Percentiles rank a stretch among this genome's conserved stretches.
These are phyloP conservation scores for Phlogophora meticulosa DNA, from an alignment of 2,888 invertebrate genomes.

Conservation along the genomic window DNA sequence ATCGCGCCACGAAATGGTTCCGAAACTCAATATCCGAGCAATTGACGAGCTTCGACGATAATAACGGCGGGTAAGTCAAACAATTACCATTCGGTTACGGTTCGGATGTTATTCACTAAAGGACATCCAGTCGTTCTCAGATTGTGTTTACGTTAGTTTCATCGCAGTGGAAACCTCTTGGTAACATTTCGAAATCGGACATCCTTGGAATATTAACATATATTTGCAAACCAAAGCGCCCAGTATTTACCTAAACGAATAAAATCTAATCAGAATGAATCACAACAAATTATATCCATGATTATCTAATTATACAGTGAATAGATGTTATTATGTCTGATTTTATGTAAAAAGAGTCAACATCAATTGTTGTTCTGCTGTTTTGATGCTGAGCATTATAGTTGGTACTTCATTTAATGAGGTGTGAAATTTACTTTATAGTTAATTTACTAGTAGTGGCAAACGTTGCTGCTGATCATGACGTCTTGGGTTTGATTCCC, in stretches of 20 bases:
- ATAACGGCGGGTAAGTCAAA: background rate
- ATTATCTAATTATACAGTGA: conserved; percentile 30
- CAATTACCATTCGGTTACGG: conserved; percentile 10
- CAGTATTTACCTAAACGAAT: conserved; percentile 4
- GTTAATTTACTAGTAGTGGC: too few relatives aligned
- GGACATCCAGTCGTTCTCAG: conserved; percentile 32
- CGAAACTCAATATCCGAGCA: conserved; percentile 18
- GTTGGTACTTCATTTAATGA: background rate
- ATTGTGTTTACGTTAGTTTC: conserved; percentile 19
- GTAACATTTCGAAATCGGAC: conserved; percentile 35
- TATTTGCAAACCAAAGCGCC: conserved; percentile 37
- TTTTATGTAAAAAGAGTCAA: background rate
- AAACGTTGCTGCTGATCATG: too few relatives aligned
- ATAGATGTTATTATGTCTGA: conserved; percentile 11
- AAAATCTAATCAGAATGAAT: conserved; percentile 10
- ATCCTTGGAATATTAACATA: conserved; percentile 47
- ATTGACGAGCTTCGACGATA: background rate
- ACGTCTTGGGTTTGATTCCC: too few relatives aligned
- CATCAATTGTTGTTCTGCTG: conserved; percentile 5
- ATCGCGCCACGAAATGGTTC: background rate
- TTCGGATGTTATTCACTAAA: conserved; percentile 17
- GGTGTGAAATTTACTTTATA: background rate
- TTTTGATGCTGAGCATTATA: background rate
- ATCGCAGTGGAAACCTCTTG: conserved; percentile 20
- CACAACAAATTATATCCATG: background rate